Percentiles rank a stretch among this genome's conserved stretches.
phyloP scores from a whole-genome alignment of 2,113 vertebrate genomes.

The Arothron firmamentum region DNA sequence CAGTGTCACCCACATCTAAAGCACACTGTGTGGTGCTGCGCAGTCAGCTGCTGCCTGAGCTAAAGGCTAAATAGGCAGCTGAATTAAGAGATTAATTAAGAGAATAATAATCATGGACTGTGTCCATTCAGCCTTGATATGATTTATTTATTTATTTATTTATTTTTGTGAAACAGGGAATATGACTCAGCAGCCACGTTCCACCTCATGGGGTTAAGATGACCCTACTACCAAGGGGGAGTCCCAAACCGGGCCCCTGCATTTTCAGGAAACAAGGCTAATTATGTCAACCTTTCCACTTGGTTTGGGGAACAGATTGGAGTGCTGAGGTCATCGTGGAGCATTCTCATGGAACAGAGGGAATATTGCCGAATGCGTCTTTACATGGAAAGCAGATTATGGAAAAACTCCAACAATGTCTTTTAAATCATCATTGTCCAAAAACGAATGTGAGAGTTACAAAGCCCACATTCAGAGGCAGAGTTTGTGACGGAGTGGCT shows the following conservation, averaged over 20 bases:
- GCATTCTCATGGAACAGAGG: conserved; percentile 15
- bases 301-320: conserved; percentile 55
- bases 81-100: background rate
- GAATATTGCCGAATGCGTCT: too few species aligned
- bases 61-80: conserved; percentile 30
- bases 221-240: conserved; percentile 8
- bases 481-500: too few species aligned
- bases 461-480: too few species aligned
- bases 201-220: conserved; percentile 11
- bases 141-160: too few species aligned
- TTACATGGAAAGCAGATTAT: too few species aligned
- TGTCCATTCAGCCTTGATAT: too few species aligned
- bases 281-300: conserved; percentile 42
- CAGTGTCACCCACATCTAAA: conserved; percentile 23
- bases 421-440: too few species aligned
- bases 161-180: background rate
- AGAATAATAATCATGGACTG: too few species aligned
- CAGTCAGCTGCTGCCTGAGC: conserved; percentile 5
- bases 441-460: too few species aligned
- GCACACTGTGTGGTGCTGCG: background rate
- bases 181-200: conserved; percentile 36
- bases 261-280: conserved; percentile 48
- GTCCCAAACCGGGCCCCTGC: background rate
- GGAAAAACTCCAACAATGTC: too few species aligned
- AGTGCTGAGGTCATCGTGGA: conserved; percentile 50